Evolutionary conservation across 2,888 invertebrate genomes (phyloP), one percentile per base, ranked within the genome.

Genomic region (Megaustenia siamemsis): DNA sequence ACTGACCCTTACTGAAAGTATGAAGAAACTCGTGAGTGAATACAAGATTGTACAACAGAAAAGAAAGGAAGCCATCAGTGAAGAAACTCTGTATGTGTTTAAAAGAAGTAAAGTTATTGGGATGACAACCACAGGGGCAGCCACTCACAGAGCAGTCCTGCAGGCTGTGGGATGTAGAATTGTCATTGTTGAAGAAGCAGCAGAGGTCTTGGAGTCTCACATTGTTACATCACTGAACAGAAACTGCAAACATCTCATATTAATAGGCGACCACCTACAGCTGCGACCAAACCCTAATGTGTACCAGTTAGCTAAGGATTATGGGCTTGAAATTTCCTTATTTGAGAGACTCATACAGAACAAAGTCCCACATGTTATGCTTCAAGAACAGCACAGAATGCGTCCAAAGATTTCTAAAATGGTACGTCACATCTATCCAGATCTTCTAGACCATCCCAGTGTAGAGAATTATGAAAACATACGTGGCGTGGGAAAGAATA

Each of bases 211-310:
- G 63, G 98, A 98, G 92, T 95, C 96, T 0, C 97, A 98, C 92
- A 96, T 97, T 21, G 94, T 97, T 0, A 96, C 96, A 0, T 96
- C 97, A 0, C 94, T 98, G 28, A 96, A 96, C 0, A 93, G 95
- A 43, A 93, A 95, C 77, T 96, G 97, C 86, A 95, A 97, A 92
- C 98, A 98, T 93, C 95, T 97, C 0, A 96, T 98, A 90, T 95
- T 97, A 21, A 97, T 98, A 86, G 97, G 93, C 63, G 97, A 97
- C 93, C 97, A 97, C 92, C 95, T 96, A 92, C 97, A 97, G 91
- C 94, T 97, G 0, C 95, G 96, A 68, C 97, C 97, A 0, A 95
- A 95, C 24, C 95, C 96, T 0, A 95, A 96, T 0, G 96, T 96
- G 86, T 96, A 96, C 92, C 95, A 95, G 66, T 93, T 97, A 82